phyloP scores from a whole-genome alignment of 2,797 vertebrate species.

The Molossus molossus region DNA sequence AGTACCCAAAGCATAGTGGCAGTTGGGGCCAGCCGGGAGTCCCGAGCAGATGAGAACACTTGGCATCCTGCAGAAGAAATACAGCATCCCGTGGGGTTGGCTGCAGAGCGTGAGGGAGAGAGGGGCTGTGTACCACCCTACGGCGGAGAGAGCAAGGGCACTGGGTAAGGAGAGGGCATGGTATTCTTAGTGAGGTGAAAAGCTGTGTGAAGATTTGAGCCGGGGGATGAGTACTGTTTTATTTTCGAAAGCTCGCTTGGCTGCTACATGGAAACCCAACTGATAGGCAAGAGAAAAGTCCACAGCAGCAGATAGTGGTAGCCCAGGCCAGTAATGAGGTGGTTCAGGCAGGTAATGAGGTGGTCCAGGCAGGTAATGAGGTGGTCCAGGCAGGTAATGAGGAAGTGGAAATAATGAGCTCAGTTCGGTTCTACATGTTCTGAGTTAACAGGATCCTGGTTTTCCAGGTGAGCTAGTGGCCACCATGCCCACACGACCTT shows the following conservation, averaged over 20 bases:
- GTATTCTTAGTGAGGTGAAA: neutral
- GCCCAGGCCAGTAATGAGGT: neutral
- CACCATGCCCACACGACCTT: neutral
- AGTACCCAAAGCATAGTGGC: no score
- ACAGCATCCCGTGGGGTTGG: no score
- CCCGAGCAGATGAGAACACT: neutral
- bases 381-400: no score
- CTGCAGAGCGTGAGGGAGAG: no score
- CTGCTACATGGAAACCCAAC: neutral
- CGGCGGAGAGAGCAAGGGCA: no score
- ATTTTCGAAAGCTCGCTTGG: neutral
- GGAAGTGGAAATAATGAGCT: neutral
- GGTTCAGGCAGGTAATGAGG: no score
- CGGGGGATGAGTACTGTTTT: neutral
- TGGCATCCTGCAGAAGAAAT: neutral
- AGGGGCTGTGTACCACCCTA: rapidly evolving
- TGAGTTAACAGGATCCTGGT: neutral
- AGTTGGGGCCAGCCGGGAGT: neutral
- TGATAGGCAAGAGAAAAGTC: neutral
- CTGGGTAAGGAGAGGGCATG: rapidly evolving
- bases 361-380: neutral
- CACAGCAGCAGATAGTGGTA: neutral
- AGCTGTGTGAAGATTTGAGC: neutral
- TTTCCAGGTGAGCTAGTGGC: neutral
- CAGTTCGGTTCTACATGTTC: neutral